phyloP scores from a whole-genome alignment of 2,888 invertebrate genomes.

The Metacarcinus magister region DNA sequence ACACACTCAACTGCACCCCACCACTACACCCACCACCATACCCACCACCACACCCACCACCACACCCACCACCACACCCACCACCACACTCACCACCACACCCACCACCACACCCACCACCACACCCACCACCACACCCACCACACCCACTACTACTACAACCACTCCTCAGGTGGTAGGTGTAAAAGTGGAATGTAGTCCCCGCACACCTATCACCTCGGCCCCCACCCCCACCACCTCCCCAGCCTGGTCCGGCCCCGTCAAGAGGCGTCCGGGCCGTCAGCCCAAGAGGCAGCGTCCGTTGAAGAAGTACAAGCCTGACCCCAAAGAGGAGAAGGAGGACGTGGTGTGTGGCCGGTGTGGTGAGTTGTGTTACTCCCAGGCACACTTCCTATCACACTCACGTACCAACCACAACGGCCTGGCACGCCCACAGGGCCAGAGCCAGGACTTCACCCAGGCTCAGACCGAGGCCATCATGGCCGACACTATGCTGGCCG shows the following conservation, averaged over 20 bases:
- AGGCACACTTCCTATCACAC: constrained; percentile 65
- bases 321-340: neutral
- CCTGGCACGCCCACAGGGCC: constrained; percentile 71
- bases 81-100: neutral
- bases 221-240: neutral
- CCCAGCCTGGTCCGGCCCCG: too few relatives aligned
- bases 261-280: neutral
- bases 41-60: neutral
- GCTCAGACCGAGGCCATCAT: constrained; percentile 43
- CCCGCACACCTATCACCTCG: neutral
- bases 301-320: neutral
- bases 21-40: neutral
- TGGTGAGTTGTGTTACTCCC: constrained; percentile 44
- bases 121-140: too few relatives aligned
- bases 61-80: neutral
- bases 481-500: constrained; percentile 52
- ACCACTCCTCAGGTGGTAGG: neutral
- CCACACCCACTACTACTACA: neutral
- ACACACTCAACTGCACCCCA: neutral
- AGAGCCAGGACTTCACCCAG: constrained; percentile 75
- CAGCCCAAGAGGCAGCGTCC: neutral
- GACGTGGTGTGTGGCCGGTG: constrained; percentile 75
- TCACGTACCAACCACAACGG: constrained; percentile 73
- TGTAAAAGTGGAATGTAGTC: too few relatives aligned
- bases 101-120: too few relatives aligned